Base-by-base conservation (phyloP, 2,888 invertebrate genomes). In the Cryptosula pallasiana region DNA sequence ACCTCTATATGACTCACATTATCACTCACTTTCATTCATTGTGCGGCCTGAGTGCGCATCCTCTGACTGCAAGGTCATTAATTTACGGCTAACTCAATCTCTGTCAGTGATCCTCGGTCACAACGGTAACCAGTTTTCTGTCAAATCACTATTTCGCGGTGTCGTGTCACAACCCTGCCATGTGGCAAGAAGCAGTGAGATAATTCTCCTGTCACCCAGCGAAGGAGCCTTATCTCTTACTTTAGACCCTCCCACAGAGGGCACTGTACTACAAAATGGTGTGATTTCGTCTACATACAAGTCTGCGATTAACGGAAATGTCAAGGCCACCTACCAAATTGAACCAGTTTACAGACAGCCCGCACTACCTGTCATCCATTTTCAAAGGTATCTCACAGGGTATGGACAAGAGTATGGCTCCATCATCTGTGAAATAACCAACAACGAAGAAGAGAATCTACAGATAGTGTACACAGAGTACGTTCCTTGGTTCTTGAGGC, bases 331-430 rank as follows among this genome's bases (percentile, higher is more conserved):
- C n/a, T 63, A 63, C 32, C 20, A 63, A 13, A 16, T 32, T 16
- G 27, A 63, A 32, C 63, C 63, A 13, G 32, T 32, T 5, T 63
- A 63, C n/a, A 32, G 63, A 5, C 1, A 5, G 27, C 32, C 13
- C 3, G 9, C 27, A 16, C 32, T 32, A 29, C 32, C 63, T 13
- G 32, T 63, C 27, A 32, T 63, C 2, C 63, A 63, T 32, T 32
- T n/a, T 35, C 71, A 36, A n/a, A 27, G 73, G 34, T 73, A 55
- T 74, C 32, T 72, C 71, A 13, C 77, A 89, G 95, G 95, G 1
- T 93, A 92, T 86, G 96, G 96, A 0, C 92, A 95, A 85, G 94
- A 95, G 83, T 89, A 89, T 79, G 96, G 96, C 16, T 93, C 94
- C 71, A 90, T 97, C 78, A 91, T 92, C 0, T 92, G 92, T 29